Percentiles rank a stretch among this genome's conserved stretches.
phyloP scores from a whole-genome alignment of 2,888 invertebrate species.

The Netelia melanura region DNA sequence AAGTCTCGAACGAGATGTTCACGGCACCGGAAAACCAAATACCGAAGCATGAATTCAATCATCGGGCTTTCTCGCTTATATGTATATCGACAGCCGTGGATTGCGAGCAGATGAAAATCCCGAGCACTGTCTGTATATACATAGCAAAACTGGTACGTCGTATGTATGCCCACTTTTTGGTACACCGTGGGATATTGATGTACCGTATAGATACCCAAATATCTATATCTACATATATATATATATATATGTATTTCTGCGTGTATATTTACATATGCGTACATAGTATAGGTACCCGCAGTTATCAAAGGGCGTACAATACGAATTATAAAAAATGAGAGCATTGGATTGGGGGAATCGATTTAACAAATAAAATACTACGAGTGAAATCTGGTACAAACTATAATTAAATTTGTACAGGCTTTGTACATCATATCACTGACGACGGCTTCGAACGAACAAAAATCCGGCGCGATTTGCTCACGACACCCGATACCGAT shows the following conservation, averaged over 20 bases:
- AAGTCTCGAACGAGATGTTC: constrained; percentile 70
- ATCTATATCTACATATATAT: too few species aligned
- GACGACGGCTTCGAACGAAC: not conserved
- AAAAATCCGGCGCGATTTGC: constrained; percentile 37
- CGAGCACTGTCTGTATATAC: constrained; percentile 18
- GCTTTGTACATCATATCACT: not conserved
- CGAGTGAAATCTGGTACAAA: not conserved
- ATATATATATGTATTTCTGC: too few species aligned
- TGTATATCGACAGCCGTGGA: constrained; percentile 54
- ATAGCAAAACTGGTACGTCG: constrained; percentile 33
- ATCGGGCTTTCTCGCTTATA: constrained; percentile 60
- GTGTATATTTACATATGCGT: not conserved
- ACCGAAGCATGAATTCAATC: constrained; percentile 72
- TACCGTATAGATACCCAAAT: not conserved
- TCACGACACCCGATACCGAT: too few species aligned
- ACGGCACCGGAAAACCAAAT: constrained; percentile 72
- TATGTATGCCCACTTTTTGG: constrained; percentile 38
- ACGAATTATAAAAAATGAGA: not conserved
- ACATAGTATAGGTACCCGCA: not conserved
- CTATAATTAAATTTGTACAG: not conserved
- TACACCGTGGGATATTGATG: constrained; percentile 26
- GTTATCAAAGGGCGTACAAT: not conserved
- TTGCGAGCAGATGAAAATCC: constrained; percentile 63
- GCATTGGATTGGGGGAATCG: not conserved
- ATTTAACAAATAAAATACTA: not conserved